These are phyloP conservation scores for Trichacis sp. DNA, from an alignment of 2,888 invertebrate genomes.

Conservation along the genomic window DNA sequence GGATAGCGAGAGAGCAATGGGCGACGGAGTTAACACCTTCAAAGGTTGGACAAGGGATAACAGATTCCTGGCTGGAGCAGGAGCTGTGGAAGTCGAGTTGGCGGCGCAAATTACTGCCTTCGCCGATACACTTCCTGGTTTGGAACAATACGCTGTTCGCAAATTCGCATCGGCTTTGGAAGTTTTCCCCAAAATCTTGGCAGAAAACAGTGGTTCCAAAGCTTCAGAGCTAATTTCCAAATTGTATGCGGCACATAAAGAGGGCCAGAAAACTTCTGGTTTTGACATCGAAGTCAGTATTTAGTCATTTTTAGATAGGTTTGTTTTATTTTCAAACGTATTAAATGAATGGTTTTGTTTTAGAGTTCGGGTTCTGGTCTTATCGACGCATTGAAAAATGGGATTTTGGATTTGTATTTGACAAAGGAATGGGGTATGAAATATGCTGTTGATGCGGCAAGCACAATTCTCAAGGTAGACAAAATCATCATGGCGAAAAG, in stretches of 20 bases:
- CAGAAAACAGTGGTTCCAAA: conserved; percentile 94
- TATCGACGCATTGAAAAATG: conserved; percentile 81
- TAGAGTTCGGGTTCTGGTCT: conserved; percentile 76
- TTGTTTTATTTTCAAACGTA: no score
- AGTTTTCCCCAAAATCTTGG: conserved; percentile 89
- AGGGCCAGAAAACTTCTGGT: conserved; percentile 84
- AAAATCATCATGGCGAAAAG: conserved; percentile 99
- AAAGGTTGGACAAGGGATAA: conserved; percentile 88
- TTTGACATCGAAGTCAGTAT: conserved; percentile 84
- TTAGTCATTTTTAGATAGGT: background rate
- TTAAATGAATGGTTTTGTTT: conserved; percentile 10
- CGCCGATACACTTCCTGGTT: conserved; percentile 92
- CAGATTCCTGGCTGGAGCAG: conserved; percentile 90
- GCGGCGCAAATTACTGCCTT: conserved; percentile 87
- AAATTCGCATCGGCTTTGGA: conserved; percentile 93
- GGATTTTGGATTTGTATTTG: conserved; percentile 85
- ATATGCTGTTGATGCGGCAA: conserved; percentile 93
- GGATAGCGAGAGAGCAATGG: conserved; percentile 97
- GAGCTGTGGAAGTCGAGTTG: conserved; percentile 94
- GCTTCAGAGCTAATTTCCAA: conserved; percentile 89
- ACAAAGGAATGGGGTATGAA: conserved; percentile 95
- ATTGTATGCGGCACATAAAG: conserved; percentile 93
- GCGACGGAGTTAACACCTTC: conserved; percentile 99
- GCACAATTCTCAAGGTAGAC: conserved; percentile 93
- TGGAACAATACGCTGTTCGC: conserved; percentile 96